A percentile compares a stretch with the other conserved stretches of the same genome.
Evolutionary conservation across 1,140 invertebrate genomes (phyloP).

Genomic region (Aphidius ervi): DNA sequence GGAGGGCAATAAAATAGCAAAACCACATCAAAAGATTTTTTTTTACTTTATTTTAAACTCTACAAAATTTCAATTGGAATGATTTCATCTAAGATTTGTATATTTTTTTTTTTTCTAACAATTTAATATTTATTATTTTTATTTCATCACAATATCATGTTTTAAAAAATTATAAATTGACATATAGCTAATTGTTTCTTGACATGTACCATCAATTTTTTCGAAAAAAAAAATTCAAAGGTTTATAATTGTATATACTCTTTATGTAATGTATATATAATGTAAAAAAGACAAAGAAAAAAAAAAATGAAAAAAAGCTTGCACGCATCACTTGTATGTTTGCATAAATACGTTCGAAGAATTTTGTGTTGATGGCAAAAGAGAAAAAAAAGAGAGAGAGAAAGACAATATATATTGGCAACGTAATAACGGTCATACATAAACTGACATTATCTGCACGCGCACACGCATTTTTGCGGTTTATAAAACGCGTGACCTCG

Average conservation of each 20-base stretch:
- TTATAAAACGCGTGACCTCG: slow-evolving; percentile 29
- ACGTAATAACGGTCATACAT: slow-evolving; percentile 47
- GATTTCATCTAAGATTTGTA: no score
- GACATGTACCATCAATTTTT: not conserved
- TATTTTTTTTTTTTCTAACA: no score
- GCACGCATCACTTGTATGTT: slow-evolving; percentile 25
- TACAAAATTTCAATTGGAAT: no score
- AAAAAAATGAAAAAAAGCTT: slow-evolving; percentile 8
- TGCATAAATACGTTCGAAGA: slow-evolving; percentile 38
- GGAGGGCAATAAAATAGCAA: no score
- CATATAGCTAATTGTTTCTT: no score
- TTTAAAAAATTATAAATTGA: no score
- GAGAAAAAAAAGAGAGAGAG: slow-evolving; percentile 25
- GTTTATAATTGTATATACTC: not conserved
- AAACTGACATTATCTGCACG: slow-evolving; percentile 45
- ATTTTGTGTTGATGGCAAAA: slow-evolving; percentile 34
- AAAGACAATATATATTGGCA: slow-evolving; percentile 24
- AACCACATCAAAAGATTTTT: no score
- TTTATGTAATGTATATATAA: no score
- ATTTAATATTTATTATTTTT: no score
- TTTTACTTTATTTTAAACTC: no score
- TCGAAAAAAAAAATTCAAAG: not conserved
- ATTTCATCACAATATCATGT: no score
- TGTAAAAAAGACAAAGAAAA: slow-evolving; percentile 6
- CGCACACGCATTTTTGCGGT: slow-evolving; percentile 37